Base-by-base conservation (phyloP, 2,888 invertebrate species). In the Ametastegia equiseti region DNA sequence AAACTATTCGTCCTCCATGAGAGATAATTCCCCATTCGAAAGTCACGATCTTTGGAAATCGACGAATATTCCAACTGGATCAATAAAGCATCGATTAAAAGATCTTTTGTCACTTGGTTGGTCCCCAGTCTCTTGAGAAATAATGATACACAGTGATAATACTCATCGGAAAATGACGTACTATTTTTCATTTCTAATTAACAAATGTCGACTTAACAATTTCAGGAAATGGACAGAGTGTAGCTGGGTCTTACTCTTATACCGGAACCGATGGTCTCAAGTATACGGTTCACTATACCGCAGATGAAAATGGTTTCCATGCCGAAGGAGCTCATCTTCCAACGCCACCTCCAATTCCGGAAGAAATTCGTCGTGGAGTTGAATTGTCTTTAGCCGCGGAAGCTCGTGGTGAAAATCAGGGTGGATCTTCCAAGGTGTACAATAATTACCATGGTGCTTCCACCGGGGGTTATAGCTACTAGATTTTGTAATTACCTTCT, bases 321-420 rank as follows among this genome's bases (percentile, higher is more conserved):
- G 77, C 81, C 27, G 81, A 81, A 77, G 81, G 81, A 50, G 81
- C 81, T 77, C 81, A 81, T 77, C 65, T 81, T 1, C 81, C 81
- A 33, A 81, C 81, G 57, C 81, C 81, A 47, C 81, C 81, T 15
- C 81, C 81, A 4, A 77, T 81, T 19, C 81, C 81, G 4, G 81
- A 81, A 77, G 81, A 81, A 15, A 81, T 81, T n/a, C 75, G 81
- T 19, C 73, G 75, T 11, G 81, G 81, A 23, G 81, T 81, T 4
- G 81, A 81, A 33, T 65, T 81, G 77, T 81, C 81, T n/a, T 36
- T 81, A 65, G 81, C 81, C 27, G 63, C 81, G 1, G 81, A 81
- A 63, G 77, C 81, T 36, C 81, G 81, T 27, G 81, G 81, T 11
- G 81, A 81, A 36, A 81, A 81, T 33, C 81, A 77, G 39, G 81